Percentiles rank a stretch among this genome's conserved stretches.
Evolutionary conservation across 1,140 invertebrate genomes (phyloP).

Genomic region (Heliconius himera): DNA sequence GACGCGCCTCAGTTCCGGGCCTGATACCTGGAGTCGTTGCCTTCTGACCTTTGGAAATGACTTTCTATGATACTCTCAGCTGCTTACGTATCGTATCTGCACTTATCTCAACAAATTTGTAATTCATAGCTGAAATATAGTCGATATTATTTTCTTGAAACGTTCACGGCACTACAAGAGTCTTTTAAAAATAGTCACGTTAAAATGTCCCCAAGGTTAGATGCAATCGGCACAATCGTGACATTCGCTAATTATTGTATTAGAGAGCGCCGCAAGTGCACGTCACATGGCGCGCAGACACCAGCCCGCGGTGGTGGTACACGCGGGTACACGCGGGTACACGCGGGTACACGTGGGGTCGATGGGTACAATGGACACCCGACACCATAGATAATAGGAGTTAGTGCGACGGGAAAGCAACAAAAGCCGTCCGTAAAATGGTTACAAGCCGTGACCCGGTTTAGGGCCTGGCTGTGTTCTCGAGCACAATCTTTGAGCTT

Average conservation of each 20-base stretch:
- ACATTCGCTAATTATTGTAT: constrained; percentile 3
- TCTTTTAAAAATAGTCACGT: not conserved
- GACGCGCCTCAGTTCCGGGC: not conserved
- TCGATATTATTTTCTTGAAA: not conserved
- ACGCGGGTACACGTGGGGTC: not conserved
- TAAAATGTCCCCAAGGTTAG: not conserved
- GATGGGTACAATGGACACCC: not conserved
- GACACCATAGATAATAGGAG: not conserved
- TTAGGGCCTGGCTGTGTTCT: constrained; percentile 6
- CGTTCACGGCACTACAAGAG: not conserved
- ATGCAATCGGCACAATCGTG: not conserved
- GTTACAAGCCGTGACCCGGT: constrained; percentile 18
- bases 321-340: not conserved
- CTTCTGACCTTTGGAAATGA: not conserved
- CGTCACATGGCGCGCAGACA: not conserved
- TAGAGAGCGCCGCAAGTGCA: not conserved
- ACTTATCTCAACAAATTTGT: not conserved
- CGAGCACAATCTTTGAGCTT: not conserved
- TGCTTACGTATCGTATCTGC: not conserved
- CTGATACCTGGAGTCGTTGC: not conserved
- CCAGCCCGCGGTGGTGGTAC: not conserved
- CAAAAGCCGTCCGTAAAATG: not conserved
- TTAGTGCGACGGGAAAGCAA: constrained; percentile 9
- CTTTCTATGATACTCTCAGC: not conserved
- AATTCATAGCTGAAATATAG: not conserved